A percentile compares a stretch with the other conserved stretches of the same genome.
Conservation (phyloP, 2,797 vertebrate species). For the Myripristis murdjan region DNA sequence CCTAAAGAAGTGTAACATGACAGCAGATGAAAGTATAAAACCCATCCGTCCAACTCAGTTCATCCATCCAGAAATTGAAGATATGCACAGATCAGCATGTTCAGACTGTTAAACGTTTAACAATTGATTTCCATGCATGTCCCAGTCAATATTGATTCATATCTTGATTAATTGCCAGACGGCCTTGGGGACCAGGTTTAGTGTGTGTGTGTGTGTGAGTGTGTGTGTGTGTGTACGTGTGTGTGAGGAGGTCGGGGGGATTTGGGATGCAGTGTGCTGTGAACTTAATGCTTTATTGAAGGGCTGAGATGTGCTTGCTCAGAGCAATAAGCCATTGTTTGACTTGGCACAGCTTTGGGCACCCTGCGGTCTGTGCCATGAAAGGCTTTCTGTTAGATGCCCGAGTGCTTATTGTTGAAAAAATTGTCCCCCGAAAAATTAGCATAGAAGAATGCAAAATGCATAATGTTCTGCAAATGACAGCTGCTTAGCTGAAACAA, state of each 20-base stretch:
- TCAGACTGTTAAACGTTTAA: neutral
- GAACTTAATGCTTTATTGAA: constrained; percentile 88
- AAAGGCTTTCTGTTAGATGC: constrained; percentile 96
- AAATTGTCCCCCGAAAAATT: constrained; percentile 95
- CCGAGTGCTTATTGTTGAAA: constrained; percentile 93
- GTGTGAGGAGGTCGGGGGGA: constrained; percentile 61
- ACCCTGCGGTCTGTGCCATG: constrained; percentile 92
- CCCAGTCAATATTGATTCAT: constrained; percentile 89
- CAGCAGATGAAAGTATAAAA: neutral
- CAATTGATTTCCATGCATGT: constrained; percentile 52
- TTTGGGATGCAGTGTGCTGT: constrained; percentile 85
- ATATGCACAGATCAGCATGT: neutral
- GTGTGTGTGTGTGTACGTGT: constrained; percentile 21
- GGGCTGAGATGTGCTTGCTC: constrained; percentile 89
- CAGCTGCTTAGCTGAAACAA: constrained; percentile 97
- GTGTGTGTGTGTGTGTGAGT: constrained; percentile 42
- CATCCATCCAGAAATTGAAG: neutral
- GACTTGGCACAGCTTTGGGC: constrained; percentile 90
- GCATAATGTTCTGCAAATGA: constrained; percentile 95
- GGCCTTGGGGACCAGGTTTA: constrained; percentile 85
- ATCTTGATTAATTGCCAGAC: constrained; percentile 90
- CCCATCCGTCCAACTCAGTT: neutral
- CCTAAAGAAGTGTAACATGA: neutral
- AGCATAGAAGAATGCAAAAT: constrained; percentile 96
- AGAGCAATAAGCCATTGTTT: constrained; percentile 95